phyloP scores from a whole-genome alignment of 2,888 invertebrate genomes.

The Drosophila prostipennis region DNA sequence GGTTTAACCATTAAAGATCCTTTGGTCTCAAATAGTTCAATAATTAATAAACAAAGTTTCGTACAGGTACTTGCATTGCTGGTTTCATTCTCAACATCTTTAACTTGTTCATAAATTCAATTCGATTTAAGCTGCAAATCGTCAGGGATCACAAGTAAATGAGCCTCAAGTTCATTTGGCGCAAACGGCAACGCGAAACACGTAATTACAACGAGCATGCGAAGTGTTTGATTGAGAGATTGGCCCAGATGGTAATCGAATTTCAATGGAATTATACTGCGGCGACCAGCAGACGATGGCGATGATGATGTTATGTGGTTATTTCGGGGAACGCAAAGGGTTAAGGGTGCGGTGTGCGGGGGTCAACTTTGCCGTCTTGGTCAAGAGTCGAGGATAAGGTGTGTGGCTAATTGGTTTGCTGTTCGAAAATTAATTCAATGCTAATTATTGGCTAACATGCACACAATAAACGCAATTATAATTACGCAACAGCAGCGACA shows the following conservation, averaged over 20 bases:
- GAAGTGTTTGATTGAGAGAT: slow-evolving; percentile 63
- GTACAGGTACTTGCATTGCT: too few species aligned
- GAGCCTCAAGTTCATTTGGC: slow-evolving; percentile 2
- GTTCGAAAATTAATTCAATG: slow-evolving; percentile 72
- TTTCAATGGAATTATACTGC: slow-evolving; percentile 65
- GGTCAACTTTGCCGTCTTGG: slow-evolving; percentile 3
- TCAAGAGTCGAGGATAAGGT: slow-evolving; percentile 38
- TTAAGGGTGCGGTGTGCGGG: background rate
- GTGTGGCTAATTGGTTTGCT: slow-evolving; percentile 67
- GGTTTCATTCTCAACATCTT: background rate
- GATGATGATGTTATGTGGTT: slow-evolving; percentile 27
- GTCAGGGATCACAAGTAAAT: slow-evolving; percentile 8
- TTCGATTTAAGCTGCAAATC: background rate
- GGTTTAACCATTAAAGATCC: too few species aligned
- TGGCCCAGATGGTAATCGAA: slow-evolving; percentile 54
- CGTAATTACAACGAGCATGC: slow-evolving; percentile 53
- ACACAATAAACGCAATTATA: slow-evolving; percentile 71
- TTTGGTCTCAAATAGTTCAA: too few species aligned
- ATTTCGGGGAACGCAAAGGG: slow-evolving; percentile 1
- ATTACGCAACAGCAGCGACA: slow-evolving; percentile 30
- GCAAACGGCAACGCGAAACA: slow-evolving; percentile 24
- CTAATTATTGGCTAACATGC: slow-evolving; percentile 66
- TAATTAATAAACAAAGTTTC: too few species aligned
- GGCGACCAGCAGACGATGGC: slow-evolving; percentile 1
- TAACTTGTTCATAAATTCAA: background rate